phyloP scores from a whole-genome alignment of 2,113 vertebrate genomes.

The Bos javanicus region DNA sequence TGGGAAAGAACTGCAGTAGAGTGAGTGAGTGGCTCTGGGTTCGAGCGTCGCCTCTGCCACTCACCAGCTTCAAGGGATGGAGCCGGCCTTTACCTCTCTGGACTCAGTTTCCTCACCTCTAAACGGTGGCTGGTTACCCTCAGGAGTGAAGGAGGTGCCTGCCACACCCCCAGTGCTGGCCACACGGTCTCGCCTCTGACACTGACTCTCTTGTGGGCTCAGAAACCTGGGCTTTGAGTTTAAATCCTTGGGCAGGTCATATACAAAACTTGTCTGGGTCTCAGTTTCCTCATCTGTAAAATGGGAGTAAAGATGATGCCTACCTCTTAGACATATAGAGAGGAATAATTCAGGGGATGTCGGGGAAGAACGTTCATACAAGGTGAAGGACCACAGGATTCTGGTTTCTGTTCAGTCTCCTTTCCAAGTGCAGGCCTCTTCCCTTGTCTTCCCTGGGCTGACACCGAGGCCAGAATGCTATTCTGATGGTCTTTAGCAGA shows the following conservation, averaged over 20 bases:
- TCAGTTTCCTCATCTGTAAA: background rate
- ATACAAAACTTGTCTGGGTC: background rate
- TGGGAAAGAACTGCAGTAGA: background rate
- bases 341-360: fast-evolving
- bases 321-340: background rate
- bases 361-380: background rate
- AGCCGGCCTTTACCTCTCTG: background rate
- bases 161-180: background rate
- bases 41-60: background rate
- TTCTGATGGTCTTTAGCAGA: background rate
- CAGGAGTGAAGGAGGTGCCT: background rate
- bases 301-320: background rate
- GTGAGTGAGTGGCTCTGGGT: background rate
- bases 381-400: no score
- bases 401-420: background rate
- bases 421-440: no score
- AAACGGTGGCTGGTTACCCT: background rate
- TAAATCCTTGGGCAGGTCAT: background rate
- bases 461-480: no score
- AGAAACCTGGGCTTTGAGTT: background rate
- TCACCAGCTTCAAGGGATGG: background rate
- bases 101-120: background rate
- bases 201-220: background rate
- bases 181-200: no score
- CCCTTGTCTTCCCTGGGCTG: background rate